Percentiles rank a stretch among this genome's conserved stretches.
These are phyloP conservation scores for Morone saxatilis DNA, from an alignment of 2,113 vertebrate species.

Conservation along the genomic window DNA sequence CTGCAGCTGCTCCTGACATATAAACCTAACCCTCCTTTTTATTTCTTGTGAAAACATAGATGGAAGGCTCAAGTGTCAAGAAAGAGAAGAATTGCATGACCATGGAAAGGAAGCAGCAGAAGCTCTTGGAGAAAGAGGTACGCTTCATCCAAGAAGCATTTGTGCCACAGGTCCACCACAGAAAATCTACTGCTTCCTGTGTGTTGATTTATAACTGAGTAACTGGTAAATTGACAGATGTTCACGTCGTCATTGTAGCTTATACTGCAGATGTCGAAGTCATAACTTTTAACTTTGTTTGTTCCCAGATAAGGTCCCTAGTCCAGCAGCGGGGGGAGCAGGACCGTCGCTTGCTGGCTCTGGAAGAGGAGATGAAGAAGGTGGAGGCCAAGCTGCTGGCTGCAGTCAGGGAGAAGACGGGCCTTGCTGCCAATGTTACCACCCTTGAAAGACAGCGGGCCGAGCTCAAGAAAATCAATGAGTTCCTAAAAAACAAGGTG, in stretches of 20 bases:
- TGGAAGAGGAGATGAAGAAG: conserved; percentile 91
- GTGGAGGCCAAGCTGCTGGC: conserved; percentile 89
- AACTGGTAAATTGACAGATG: neutral
- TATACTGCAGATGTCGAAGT: neutral
- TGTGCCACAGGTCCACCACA: neutral
- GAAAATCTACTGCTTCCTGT: neutral
- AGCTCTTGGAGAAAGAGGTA: conserved; percentile 93
- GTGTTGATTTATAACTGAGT: neutral
- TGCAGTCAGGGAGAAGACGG: conserved; percentile 90
- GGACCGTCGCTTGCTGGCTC: conserved; percentile 85
- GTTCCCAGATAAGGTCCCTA: conserved; percentile 88
- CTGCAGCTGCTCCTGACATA: neutral
- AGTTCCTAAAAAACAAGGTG: conserved; percentile 95
- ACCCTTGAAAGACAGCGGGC: conserved; percentile 90
- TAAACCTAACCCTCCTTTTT: neutral
- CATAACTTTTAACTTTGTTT: neutral
- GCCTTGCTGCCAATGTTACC: conserved; percentile 86
- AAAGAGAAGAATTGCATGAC: conserved; percentile 81
- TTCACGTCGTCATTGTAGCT: neutral
- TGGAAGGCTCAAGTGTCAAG: conserved; percentile 74
- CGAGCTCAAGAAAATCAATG: conserved; percentile 90
- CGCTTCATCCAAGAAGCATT: neutral
- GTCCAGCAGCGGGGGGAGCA: conserved; percentile 91
- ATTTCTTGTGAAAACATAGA: conserved; percentile 51
- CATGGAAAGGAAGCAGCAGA: conserved; percentile 88